Evolutionary conservation across 1,140 invertebrate genomes (phyloP), one percentile per base, ranked within the genome.

Genomic region (Drosophila watanabei): DNA sequence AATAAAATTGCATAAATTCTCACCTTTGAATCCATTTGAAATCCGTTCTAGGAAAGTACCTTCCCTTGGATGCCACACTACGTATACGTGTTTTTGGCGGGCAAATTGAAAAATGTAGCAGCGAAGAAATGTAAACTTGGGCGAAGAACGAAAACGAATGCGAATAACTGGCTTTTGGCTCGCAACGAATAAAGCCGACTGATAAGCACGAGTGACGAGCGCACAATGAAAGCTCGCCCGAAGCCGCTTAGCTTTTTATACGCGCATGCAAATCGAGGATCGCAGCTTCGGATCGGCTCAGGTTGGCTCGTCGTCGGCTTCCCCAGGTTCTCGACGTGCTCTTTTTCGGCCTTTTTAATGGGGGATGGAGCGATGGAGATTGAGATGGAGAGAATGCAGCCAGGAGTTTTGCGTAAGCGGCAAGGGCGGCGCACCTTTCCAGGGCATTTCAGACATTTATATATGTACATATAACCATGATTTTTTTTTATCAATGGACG

Each of bases 11-110:
- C 13, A 20, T 5, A 35, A 39, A 48, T 30, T 4, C 61, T 71
- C 52, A 85, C 84, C 61, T 73, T 79, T 75, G 57, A 64, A 45
- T 51, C 58, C 71, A 59, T 68, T 54, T 37, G 48, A 18, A 46
- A 57, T 51, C 28, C 41, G 59, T 41, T 65, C 8, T 60, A 37
- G 16, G 56, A 61, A 24, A 10, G 33, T 24, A 24, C 13, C 48
- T 30, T 32, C 18, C 30, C 39, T 28, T 9, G 24, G 18, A 32
- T 43, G 63, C 82, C 64, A 86, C 83, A 72, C 71, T 46, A 56
- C 83, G 83, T 87, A 87, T 87, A 83, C 84, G 84, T 87, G 57
- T 70, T 87, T 80, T 71, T 82, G 79, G 68, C 82, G 82, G 45
- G 51, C 39, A 65, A 79, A 64, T 35, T 35, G 43, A 73, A 41